Evolutionary conservation across 2,797 vertebrate genomes (phyloP).

Genomic region (Aeoliscus strigatus): DNA sequence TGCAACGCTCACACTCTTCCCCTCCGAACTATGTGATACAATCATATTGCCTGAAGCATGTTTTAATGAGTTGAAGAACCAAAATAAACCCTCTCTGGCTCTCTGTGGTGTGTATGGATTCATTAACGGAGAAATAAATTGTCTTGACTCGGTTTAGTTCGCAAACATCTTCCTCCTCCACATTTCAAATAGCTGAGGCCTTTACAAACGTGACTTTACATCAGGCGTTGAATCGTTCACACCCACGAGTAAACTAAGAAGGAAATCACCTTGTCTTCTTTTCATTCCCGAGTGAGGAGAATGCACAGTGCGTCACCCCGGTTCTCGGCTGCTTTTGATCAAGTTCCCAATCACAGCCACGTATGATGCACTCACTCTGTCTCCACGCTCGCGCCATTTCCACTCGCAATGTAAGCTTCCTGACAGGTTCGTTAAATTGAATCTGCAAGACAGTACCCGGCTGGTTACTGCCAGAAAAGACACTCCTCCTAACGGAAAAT

Average conservation of each 20-base stretch:
- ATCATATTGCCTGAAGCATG: constrained; percentile 56
- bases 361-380: constrained; percentile 37
- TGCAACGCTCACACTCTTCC: constrained; percentile 32
- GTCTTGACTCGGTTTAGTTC: no score
- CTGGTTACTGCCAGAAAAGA: constrained; percentile 24
- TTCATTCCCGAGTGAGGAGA: constrained; percentile 29
- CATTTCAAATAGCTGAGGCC: constrained; percentile 11
- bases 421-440: constrained; percentile 45
- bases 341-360: constrained; percentile 50
- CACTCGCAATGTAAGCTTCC: constrained; percentile 30
- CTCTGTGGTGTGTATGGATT: constrained; percentile 40
- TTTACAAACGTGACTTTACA: constrained; percentile 10
- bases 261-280: constrained; percentile 38
- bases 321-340: constrained; percentile 52
- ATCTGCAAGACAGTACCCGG: constrained; percentile 30
- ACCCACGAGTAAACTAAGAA: constrained; percentile 15
- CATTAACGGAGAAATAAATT: constrained; percentile 43
- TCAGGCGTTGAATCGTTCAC: constrained; percentile 10
- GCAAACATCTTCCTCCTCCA: no score
- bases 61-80: constrained; percentile 67
- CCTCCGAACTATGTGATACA: constrained; percentile 53
- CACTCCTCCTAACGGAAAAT: no score
- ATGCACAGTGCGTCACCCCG: constrained; percentile 21
- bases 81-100: constrained; percentile 54
- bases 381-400: constrained; percentile 32